phyloP scores from a whole-genome alignment of 2,797 vertebrate species.

The Eleutherodactylus coqui region DNA sequence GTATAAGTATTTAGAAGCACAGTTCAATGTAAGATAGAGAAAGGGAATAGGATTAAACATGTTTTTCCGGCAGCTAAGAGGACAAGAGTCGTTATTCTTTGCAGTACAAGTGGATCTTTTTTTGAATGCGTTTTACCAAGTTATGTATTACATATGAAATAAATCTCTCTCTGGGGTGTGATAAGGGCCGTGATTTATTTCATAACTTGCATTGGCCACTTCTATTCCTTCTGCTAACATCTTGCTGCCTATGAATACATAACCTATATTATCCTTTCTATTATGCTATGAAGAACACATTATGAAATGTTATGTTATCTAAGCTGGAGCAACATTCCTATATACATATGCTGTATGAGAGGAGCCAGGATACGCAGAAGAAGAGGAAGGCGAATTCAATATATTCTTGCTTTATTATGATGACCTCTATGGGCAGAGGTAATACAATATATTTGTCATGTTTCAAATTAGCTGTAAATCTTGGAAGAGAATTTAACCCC shows the following conservation, averaged over 20 bases:
- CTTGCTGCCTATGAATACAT: conserved; percentile 29
- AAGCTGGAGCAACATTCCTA: not conserved
- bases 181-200: conserved; percentile 46
- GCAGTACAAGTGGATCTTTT: conserved; percentile 35
- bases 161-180: conserved; percentile 39
- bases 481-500: not conserved
- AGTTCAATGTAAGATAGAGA: not conserved
- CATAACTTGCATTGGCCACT: conserved; percentile 33
- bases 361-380: not conserved
- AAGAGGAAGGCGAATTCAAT: not conserved
- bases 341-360: not conserved
- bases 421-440: not conserved
- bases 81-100: not conserved
- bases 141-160: conserved; percentile 45
- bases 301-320: not conserved
- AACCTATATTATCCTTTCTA: conserved; percentile 37
- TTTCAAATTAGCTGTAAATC: not conserved
- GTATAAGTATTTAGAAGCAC: not conserved
- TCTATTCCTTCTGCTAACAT: conserved; percentile 23
- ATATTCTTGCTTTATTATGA: not conserved
- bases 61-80: not conserved
- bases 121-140: conserved; percentile 53
- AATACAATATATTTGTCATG: not conserved
- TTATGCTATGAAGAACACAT: conserved; percentile 27
- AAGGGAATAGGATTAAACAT: not conserved